Base-by-base conservation (phyloP, 2,797 vertebrate genomes). In the Leptatherina wallacei region DNA sequence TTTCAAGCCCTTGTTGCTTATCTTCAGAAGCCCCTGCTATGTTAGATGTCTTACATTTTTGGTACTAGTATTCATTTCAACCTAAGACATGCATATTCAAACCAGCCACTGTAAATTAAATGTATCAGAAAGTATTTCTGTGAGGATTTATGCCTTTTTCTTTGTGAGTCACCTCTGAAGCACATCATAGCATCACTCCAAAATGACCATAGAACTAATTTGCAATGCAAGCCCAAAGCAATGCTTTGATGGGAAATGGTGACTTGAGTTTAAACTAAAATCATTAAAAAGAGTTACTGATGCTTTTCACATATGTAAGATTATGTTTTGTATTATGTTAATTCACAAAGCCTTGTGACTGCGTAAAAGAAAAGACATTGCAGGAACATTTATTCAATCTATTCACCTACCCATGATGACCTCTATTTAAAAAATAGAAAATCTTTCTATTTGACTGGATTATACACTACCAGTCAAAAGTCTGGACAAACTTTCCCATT, bases 251-350 rank as follows among this genome's bases (percentile, higher is more conserved):
- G 7, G 32, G 33, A 47, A 29, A 65, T 32, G 13, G 29, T 51
- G 30, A 49, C 12, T 40, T 44, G 29, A 75, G 61, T 49, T 58
- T 11, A 52, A 77, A 73, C 42, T 44, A 59, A 80, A 77, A 63
- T 13, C 18, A 20, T 64, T 52, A 8, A 70, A 32, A 3, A 64
- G 22, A 51, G 67, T 13, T 60, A 7, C n/a, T 14, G 65, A 16
- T 57, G 10, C 22, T 51, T 24, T n/a, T 6, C 18, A n/a, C 18
- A 16, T 16, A 8, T 7, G 2, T 47, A 47, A n/a, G 16, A 44
- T 47, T n/a, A 1, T 18, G 14, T 44, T 44, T 44, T 47, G 12
- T 14, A 3, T 14, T 14, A 1, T 6, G 16, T 6, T 49, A 9
- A 22, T 3, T 47, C 6, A 59, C 42, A 57, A 70, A 70, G 69